Conservation (phyloP, 2,113 vertebrate species). For the Oostethus manadensis region DNA sequence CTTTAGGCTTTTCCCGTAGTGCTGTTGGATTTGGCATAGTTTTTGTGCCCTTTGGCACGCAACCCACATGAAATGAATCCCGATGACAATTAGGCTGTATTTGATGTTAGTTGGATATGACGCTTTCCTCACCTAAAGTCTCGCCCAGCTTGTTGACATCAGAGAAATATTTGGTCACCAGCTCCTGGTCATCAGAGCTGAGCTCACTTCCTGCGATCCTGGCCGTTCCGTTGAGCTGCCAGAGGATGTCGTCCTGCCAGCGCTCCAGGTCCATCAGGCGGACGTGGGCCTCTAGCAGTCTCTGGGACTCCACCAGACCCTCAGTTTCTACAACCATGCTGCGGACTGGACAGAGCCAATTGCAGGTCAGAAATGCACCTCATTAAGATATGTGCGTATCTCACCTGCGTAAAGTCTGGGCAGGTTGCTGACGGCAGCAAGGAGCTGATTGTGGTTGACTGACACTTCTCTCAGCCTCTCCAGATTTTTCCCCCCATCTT, state of each 20-base stretch:
- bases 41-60: too few species aligned
- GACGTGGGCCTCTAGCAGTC: slow-evolving; percentile 84
- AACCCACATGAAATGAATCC: background rate
- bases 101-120: slow-evolving; percentile 2
- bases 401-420: slow-evolving; percentile 86
- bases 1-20: too few species aligned
- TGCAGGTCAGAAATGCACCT: background rate
- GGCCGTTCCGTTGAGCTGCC: slow-evolving; percentile 67
- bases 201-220: slow-evolving; percentile 27
- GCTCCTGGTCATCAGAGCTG: slow-evolving; percentile 59
- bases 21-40: too few species aligned
- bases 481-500: slow-evolving; percentile 62
- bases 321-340: slow-evolving; percentile 78
- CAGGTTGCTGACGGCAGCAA: slow-evolving; percentile 81
- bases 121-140: slow-evolving; percentile 71
- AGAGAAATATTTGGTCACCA: slow-evolving; percentile 79
- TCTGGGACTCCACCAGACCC: slow-evolving; percentile 76
- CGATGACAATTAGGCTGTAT: background rate
- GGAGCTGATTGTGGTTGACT: slow-evolving; percentile 77
- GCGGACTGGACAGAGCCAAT: slow-evolving; percentile 70
- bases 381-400: slow-evolving; percentile 10
- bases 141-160: slow-evolving; percentile 80
- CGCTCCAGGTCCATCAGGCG: slow-evolving; percentile 84
- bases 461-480: slow-evolving; percentile 72
- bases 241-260: slow-evolving; percentile 81